phyloP scores from a whole-genome alignment of 1,140 invertebrate genomes.

The Metopolophium dirhodum region DNA sequence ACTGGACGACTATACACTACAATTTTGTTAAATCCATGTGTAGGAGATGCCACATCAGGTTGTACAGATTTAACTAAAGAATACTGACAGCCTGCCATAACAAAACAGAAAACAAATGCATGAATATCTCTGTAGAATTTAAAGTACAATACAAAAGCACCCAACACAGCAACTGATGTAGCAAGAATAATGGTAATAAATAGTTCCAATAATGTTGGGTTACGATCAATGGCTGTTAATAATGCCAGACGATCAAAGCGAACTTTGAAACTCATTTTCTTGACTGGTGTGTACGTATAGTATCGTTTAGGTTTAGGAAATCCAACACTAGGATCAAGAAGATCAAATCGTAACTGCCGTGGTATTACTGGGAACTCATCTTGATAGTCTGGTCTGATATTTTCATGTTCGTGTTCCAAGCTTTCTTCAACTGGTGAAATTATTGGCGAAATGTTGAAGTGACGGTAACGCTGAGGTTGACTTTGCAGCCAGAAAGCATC shows the following conservation, averaged over 20 bases:
- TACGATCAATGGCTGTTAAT: slow-evolving; percentile 91
- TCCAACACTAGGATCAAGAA: slow-evolving; percentile 60
- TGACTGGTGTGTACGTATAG: slow-evolving; percentile 64
- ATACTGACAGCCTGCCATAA: slow-evolving; percentile 96
- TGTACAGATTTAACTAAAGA: slow-evolving; percentile 98
- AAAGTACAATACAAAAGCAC: slow-evolving; percentile 81
- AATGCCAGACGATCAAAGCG: slow-evolving; percentile 91
- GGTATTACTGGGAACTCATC: slow-evolving; percentile 44
- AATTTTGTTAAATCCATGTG: slow-evolving; percentile 96
- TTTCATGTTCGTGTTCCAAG: slow-evolving; percentile 31
- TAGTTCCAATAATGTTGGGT: slow-evolving; percentile 85
- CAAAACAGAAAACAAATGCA: slow-evolving; percentile 94
- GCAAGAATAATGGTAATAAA: slow-evolving; percentile 83
- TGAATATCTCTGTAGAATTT: slow-evolving; percentile 91
- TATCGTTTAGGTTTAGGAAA: slow-evolving; percentile 59
- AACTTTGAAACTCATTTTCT: slow-evolving; percentile 75
- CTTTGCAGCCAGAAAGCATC: slow-evolving; percentile 22
- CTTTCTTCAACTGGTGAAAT: slow-evolving; percentile 48
- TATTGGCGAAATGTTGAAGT: slow-evolving; percentile 42
- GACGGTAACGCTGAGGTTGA: slow-evolving; percentile 31
- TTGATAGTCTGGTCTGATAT: slow-evolving; percentile 40
- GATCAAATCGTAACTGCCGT: slow-evolving; percentile 60
- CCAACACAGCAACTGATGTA: slow-evolving; percentile 83
- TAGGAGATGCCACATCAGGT: slow-evolving; percentile 96
- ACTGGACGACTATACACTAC: slow-evolving; percentile 93